A percentile compares a stretch with the other conserved stretches of the same genome.
phyloP scores from a whole-genome alignment of 2,797 vertebrate genomes.

The Buphagus erythrorhynchus region DNA sequence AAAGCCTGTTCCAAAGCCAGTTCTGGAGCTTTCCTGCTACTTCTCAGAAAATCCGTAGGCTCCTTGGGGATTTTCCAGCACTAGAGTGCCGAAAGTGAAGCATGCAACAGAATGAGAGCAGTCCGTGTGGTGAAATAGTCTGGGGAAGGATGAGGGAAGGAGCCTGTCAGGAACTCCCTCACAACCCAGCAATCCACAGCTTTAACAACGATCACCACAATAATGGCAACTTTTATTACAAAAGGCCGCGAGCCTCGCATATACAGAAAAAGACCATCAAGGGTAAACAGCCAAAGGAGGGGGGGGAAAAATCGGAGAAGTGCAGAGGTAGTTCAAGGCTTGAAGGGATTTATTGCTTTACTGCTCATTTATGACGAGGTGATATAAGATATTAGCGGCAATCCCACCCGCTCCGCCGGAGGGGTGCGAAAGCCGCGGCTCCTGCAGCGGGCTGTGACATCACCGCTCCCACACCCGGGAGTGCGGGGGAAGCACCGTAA shows the following conservation, averaged over 20 bases:
- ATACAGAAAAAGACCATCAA: not conserved
- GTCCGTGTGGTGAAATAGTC: rapidly evolving
- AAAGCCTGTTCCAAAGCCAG: not conserved
- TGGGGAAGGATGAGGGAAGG: not conserved
- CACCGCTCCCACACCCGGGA: not conserved
- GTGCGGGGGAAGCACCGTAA: not conserved
- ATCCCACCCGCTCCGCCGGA: not conserved
- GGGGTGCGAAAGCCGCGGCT: not conserved
- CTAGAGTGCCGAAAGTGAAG: not conserved
- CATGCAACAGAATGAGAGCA: not conserved
- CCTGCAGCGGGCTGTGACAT: not conserved
- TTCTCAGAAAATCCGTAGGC: not conserved
- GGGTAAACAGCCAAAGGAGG: not conserved
- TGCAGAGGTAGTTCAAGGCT: not conserved
- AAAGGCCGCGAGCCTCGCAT: not conserved
- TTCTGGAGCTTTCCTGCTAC: not conserved
- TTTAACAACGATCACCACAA: not conserved
- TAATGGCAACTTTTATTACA: not conserved
- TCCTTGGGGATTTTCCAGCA: not conserved
- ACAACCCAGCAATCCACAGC: not conserved
- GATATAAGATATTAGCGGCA: not conserved
- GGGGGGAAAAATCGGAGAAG: not conserved
- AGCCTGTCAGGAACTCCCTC: not conserved
- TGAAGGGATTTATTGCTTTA: not conserved
- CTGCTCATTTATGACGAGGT: not conserved